Evolutionary conservation across 1,140 invertebrate species (phyloP), one percentile per base, ranked within the genome.

Genomic region (Pseudoatta argentina): DNA sequence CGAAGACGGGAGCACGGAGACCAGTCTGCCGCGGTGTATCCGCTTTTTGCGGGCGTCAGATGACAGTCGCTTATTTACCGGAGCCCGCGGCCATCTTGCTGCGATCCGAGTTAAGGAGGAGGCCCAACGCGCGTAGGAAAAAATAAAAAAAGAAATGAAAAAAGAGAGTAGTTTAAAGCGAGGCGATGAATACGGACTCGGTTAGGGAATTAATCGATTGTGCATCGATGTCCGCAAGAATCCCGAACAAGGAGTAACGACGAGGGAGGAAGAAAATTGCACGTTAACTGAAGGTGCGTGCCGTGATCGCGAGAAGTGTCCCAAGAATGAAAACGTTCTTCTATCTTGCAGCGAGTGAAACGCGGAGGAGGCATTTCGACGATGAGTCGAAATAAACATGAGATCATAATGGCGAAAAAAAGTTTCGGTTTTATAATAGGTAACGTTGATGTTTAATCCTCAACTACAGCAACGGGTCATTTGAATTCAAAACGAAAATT

Each of bases 61-160:
- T 95, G 94, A 95, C 94, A 95, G 94, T 94, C 93, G 93, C 92
- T 94, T 95, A 95, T 95, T 95, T 95, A 94, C 94, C 93, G 93
- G 91, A 91, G 91, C 92, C 88, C 88, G 92, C 94, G 92, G 94
- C 94, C 94, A 95, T 94, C 93, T 95, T 95, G 94, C 90, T 91
- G 89, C 89, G 91, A 93, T 94, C 93, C 90, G 94, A 93, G 93
- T 94, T 93, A 93, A 94, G 94, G 91, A 94, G 94, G 89, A 89
- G 91, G 87, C 89, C 89, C 89, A 77, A 69, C 55, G 81, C 61
- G 51, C 72, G 81, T 79, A 67, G 69, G 69, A 71, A 82, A 93
- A 90, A 92, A 91, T 82, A 67, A 27, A 51, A 63, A 64, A 14
- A 53, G 12, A 55, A 24, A 57, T 12, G 27, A 78, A 78, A 44